Evolutionary conservation across 1,140 invertebrate species (phyloP).

Genomic region (Drosophila santomea): DNA sequence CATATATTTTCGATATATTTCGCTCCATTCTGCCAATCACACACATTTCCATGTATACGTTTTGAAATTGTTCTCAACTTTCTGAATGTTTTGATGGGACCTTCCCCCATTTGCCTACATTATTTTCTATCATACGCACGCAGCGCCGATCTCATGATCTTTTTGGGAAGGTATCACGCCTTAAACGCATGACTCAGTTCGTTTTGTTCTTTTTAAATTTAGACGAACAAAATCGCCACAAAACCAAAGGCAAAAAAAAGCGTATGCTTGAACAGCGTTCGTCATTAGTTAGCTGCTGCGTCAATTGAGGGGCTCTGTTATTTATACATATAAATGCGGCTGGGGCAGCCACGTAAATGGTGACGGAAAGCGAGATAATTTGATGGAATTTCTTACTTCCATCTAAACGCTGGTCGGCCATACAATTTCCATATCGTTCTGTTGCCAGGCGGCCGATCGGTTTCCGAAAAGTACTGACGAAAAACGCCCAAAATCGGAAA

Average conservation of each 20-base stretch:
- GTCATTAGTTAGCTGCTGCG: constrained; percentile 54
- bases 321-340: constrained; percentile 50
- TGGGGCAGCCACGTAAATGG: constrained; percentile 35
- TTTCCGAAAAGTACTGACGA: neutral
- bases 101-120: neutral
- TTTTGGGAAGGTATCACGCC: constrained; percentile 60
- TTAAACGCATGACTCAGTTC: constrained; percentile 64
- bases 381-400: constrained; percentile 38
- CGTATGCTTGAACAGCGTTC: constrained; percentile 20
- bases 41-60: neutral
- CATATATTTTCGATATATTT: neutral
- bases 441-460: constrained; percentile 23
- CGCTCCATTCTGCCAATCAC: neutral
- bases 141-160: constrained; percentile 22
- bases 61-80: neutral
- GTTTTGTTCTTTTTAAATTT: constrained; percentile 44
- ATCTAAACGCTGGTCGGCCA: neutral
- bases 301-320: constrained; percentile 40
- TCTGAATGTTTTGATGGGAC: neutral
- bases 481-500: constrained; percentile 8
- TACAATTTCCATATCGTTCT: constrained; percentile 9
- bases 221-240: constrained; percentile 28
- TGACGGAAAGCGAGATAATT: constrained; percentile 26
- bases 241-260: constrained; percentile 3
- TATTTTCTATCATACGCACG: neutral